These are phyloP conservation scores for Nycticryphes semicollaris DNA, from an alignment of 2,113 vertebrate species.

Conservation along the genomic window DNA sequence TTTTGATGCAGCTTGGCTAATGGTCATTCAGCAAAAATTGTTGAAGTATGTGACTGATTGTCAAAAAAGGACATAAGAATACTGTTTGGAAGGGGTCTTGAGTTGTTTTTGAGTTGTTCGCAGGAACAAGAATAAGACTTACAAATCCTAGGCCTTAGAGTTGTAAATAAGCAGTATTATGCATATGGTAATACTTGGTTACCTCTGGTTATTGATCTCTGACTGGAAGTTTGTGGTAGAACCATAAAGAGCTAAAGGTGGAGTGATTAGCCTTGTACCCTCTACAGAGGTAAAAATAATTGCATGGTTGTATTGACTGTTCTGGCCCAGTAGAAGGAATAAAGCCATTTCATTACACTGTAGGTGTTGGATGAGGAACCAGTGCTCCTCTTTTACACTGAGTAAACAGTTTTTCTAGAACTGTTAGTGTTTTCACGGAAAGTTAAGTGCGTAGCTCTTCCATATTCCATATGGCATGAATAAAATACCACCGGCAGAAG, in stretches of 20 bases:
- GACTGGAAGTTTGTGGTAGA: background rate
- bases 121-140: background rate
- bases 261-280: background rate
- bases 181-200: rapidly evolving
- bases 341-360: background rate
- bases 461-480: background rate
- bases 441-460: background rate
- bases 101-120: background rate
- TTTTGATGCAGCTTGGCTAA: background rate
- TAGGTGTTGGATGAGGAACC: background rate
- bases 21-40: background rate
- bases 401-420: background rate
- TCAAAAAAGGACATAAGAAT: background rate
- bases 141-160: background rate
- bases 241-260: background rate
- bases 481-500: background rate
- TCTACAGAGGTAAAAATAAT: background rate
- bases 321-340: background rate
- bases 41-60: background rate
- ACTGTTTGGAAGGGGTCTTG: background rate
- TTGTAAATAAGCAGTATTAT: background rate
- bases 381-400: background rate
- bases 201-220: background rate
- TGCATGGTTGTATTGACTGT: background rate
- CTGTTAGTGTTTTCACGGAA: background rate